Evolutionary conservation across 2,113 vertebrate genomes (phyloP), one percentile per base, ranked within the genome.

Genomic region (Hucho hucho): DNA sequence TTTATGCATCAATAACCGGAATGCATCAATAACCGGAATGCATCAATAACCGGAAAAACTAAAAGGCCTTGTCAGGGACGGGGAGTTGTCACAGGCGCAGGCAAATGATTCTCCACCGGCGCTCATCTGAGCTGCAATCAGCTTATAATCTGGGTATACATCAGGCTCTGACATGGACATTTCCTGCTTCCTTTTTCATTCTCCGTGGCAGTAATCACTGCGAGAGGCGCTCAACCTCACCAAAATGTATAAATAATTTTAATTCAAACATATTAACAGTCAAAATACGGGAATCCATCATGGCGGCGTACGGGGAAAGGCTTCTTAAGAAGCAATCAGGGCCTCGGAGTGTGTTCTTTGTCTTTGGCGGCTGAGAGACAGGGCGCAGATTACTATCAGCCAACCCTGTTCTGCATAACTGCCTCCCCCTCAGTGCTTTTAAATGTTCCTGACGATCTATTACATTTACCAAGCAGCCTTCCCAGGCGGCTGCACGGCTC

Each of bases 161-260:
- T 99, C 96, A 97, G 94, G 85, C 72, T 79, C 89, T 97, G 96
- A 96, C 95, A 95, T 93, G 94, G 93, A 96, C 93, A 96, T 97
- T 95, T 96, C 95, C 94, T 94, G 95, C 94, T 95, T 94, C 96
- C 92, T 93, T 95, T 97, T 95, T 95, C 96, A 95, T 98, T 96
- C 94, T 92, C 93, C 92, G 92, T 93, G 93, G 95, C 94, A 96
- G 96, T 96, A 96, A 98, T 98, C 96, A 96, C 96, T 94, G 93
- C 93, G 75, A 94, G 93, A 96, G 92, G 94, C 93, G 90, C 94
- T 97, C 95, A 96, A 93, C 93, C 95, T 95, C 94, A 92, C 95
- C 88, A 87, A 96, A 96, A 98, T 97, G 96, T 98, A 97, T 98
- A 98, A 99, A 98, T 99, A 97, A 98, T 98, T 98, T 98, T 97